Evolutionary conservation across 2,113 vertebrate genomes (phyloP), one percentile per base, ranked within the genome.

Genomic region (Thalassarche chlororhynchos): DNA sequence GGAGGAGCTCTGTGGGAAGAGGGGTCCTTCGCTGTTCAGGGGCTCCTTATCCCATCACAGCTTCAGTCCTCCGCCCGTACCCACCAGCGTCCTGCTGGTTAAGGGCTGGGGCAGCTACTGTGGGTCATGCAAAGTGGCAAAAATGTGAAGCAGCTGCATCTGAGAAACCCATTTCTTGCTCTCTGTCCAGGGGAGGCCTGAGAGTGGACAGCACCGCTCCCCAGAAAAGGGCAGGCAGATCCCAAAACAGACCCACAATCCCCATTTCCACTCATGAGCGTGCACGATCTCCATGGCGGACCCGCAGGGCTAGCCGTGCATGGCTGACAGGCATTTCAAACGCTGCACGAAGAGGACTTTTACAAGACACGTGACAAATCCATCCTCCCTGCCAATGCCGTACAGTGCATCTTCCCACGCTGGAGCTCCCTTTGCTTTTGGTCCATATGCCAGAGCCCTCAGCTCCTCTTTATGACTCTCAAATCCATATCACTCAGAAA

Each of bases 281-380:
- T 8, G 57, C 4, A 3, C 5, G 3, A 14, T 14, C 38, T 32
- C 65, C 36, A 12, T 1, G 1, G 31, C 13, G 17, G 76, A 72
- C 26, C 36, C 6, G 0, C 44, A 31, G 54, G 62, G 71, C 26
- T 13, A 9, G 17, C 47, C 15, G 20, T 1, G 4, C 2, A 0
- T 7, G 34, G 46, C 79, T 47, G 47, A n/a, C 55, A 46, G 57
- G 38, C 24, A 1, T 24, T n/a, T 52, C 31, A 28, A 10, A 13
- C 8, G 26, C 47, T 32, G 19, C 29, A 13, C 2, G 14, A 19
- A 71, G 20, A 52, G n/a, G 55, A 34, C 26, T 42, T 60, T 17
- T 23, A 31, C 42, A 23, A 13, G 47, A 26, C 23, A 24, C 1
- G 1, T 32, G 66, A 62, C 54, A 64, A 51, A 78, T 69, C 65